A percentile compares a stretch with the other conserved stretches of the same genome.
phyloP scores from a whole-genome alignment of 2,888 invertebrate species.

The Blomia tropicalis region DNA sequence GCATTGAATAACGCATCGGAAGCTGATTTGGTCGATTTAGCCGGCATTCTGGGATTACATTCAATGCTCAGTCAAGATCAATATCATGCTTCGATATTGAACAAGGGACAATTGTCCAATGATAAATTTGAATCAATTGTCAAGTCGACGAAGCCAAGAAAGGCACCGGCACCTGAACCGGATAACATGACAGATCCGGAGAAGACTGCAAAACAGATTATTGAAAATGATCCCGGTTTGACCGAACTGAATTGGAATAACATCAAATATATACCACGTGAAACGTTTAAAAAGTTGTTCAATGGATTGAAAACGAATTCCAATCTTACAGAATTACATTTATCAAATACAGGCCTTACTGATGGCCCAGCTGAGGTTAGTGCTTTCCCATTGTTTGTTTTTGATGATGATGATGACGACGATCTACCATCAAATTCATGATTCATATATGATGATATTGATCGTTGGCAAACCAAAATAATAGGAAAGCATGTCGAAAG shows the following conservation, averaged over 20 bases:
- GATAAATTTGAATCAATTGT: slow-evolving; percentile 45
- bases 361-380: slow-evolving; percentile 60
- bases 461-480: no score
- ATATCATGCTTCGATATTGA: slow-evolving; percentile 85
- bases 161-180: slow-evolving; percentile 70
- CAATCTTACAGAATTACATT: slow-evolving; percentile 69
- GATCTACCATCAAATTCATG: no score
- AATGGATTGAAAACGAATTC: slow-evolving; percentile 74
- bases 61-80: slow-evolving; percentile 99
- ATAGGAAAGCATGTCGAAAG: no score
- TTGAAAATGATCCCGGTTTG: slow-evolving; percentile 61
- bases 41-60: slow-evolving; percentile 85
- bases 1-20: slow-evolving; percentile 74
- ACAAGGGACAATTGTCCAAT: slow-evolving; percentile 46
- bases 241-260: slow-evolving; percentile 97
- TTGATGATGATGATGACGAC: no score
- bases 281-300: slow-evolving; percentile 76
- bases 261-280: slow-evolving; percentile 96
- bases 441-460: neutral
- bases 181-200: slow-evolving; percentile 93
- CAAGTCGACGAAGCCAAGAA: slow-evolving; percentile 76
- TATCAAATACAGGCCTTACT: slow-evolving; percentile 81
- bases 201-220: slow-evolving; percentile 67
- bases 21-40: slow-evolving; percentile 95
- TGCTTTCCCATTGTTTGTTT: no score